phyloP scores from a whole-genome alignment of 2,888 invertebrate species.

The Cataglyphis altisquamis region DNA sequence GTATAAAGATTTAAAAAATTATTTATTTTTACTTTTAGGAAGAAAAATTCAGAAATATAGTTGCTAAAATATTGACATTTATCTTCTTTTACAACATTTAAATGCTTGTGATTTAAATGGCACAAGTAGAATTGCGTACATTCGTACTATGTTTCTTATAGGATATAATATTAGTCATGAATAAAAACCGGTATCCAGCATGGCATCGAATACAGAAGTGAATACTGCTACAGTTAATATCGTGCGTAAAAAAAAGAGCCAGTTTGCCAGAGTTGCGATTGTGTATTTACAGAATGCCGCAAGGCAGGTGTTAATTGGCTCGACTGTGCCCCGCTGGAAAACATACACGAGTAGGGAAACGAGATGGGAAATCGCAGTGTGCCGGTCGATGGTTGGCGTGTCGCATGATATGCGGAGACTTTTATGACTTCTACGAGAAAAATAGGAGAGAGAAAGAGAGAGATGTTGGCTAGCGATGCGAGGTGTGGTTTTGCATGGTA shows the following conservation, averaged over 20 bases:
- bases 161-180: not conserved
- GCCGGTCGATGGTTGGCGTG: conserved; percentile 76
- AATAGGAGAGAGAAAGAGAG: conserved; percentile 14
- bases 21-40: not conserved
- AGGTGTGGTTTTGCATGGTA: conserved; percentile 42
- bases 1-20: not conserved
- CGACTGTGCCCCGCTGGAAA: conserved; percentile 61
- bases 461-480: conserved; percentile 63
- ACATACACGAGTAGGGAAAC: conserved; percentile 62
- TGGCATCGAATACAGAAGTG: conserved; percentile 15
- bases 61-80: not conserved
- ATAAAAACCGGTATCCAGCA: not conserved
- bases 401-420: conserved; percentile 84
- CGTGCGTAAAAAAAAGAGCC: conserved; percentile 35
- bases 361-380: conserved; percentile 68
- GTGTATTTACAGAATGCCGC: conserved; percentile 61
- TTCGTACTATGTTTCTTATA: not conserved
- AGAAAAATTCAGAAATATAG: not conserved
- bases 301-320: conserved; percentile 75
- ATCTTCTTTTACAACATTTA: not conserved
- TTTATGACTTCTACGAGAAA: conserved; percentile 77
- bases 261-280: conserved; percentile 14
- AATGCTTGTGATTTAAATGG: not conserved
- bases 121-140: not conserved
- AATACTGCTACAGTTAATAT: conserved; percentile 28